Evolutionary conservation across 2,113 vertebrate species (phyloP).

Genomic region (Hippocampus barbouri): DNA sequence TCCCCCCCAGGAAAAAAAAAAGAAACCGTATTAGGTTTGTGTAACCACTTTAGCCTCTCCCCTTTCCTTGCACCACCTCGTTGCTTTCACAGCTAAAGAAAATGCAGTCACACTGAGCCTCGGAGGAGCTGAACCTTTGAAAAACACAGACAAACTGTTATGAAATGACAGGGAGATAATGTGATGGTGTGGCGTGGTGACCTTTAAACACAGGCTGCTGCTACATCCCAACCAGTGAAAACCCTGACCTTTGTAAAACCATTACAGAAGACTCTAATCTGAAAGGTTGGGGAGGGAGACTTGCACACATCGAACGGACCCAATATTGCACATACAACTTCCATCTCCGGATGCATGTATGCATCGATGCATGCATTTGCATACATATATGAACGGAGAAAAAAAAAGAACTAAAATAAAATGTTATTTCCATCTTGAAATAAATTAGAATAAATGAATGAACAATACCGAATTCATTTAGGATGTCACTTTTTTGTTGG

Average conservation of each 20-base stretch:
- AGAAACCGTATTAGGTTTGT: neutral
- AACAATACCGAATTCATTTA: neutral
- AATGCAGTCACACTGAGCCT: slow-evolving; percentile 18
- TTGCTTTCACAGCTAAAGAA: slow-evolving; percentile 18
- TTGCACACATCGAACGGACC: slow-evolving; percentile 2
- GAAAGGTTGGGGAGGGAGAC: slow-evolving; percentile 47
- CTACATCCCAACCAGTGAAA: slow-evolving; percentile 59
- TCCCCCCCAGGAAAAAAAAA: too few species aligned
- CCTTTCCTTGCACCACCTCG: neutral
- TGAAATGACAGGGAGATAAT: slow-evolving; percentile 73
- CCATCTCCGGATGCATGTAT: neutral
- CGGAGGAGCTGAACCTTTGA: slow-evolving; percentile 12
- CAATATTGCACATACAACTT: slow-evolving; percentile 5
- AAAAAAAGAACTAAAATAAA: neutral
- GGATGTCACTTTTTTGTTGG: too few species aligned
- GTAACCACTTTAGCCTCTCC: neutral
- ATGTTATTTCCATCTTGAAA: neutral
- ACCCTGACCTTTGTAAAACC: slow-evolving; percentile 75
- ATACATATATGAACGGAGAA: slow-evolving; percentile 18
- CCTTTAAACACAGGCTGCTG: slow-evolving; percentile 69
- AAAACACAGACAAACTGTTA: slow-evolving; percentile 67
- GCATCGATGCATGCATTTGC: slow-evolving; percentile 9
- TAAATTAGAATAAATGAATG: neutral
- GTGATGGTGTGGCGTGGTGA: slow-evolving; percentile 65
- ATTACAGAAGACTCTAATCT: slow-evolving; percentile 74